These are phyloP conservation scores for Eira barbara DNA, from an alignment of 2,113 vertebrate genomes.

Conservation along the genomic window DNA sequence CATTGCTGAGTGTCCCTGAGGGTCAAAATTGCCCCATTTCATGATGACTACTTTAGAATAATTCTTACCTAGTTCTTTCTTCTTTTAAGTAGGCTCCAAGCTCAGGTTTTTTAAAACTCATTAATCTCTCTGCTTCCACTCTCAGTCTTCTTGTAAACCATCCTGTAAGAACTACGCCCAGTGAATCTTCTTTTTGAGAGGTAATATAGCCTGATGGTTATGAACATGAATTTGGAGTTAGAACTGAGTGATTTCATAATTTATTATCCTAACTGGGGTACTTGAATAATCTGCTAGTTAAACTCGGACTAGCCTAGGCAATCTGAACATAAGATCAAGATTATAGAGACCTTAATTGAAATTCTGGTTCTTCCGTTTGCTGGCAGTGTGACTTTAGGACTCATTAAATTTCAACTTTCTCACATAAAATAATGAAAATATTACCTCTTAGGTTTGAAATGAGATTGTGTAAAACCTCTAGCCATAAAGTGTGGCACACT, in stretches of 20 bases:
- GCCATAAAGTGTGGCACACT: neutral
- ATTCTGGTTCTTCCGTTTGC: neutral
- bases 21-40: neutral
- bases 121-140: neutral
- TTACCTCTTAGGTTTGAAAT: neutral
- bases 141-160: neutral
- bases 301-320: neutral
- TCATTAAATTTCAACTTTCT: neutral
- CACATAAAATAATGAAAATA: neutral
- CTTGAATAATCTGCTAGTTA: neutral
- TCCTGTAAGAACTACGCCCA: neutral
- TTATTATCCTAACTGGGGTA: neutral
- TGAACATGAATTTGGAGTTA: neutral
- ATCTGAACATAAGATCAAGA: neutral
- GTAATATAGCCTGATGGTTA: neutral
- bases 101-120: neutral
- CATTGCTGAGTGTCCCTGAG: neutral
- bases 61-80: neutral
- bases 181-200: neutral
- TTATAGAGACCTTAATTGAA: neutral
- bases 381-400: neutral
- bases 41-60: neutral
- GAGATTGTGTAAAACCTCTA: neutral
- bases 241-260: neutral
- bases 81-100: too few relatives aligned